A percentile compares a stretch with the other conserved stretches of the same genome.
Evolutionary conservation across 2,797 vertebrate genomes (phyloP).

Genomic region (Synanceia verrucosa): DNA sequence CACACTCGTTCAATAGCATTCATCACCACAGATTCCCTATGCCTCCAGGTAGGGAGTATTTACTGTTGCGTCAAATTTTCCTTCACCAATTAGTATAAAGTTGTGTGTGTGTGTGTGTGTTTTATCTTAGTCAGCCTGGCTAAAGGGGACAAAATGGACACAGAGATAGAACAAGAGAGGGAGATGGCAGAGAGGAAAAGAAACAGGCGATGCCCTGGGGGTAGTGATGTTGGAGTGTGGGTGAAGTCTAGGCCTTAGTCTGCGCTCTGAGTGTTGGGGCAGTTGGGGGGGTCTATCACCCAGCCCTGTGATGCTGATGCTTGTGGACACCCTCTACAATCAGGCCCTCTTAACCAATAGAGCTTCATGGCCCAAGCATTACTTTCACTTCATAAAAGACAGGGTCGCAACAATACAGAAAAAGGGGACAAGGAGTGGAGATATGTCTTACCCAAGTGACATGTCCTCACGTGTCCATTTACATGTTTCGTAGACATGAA

Average conservation of each 20-base stretch:
- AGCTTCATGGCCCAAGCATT: slow-evolving; percentile 72
- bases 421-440: slow-evolving; percentile 58
- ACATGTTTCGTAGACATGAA: slow-evolving; percentile 53
- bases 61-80: not conserved
- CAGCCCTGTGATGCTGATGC: slow-evolving; percentile 74
- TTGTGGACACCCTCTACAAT: slow-evolving; percentile 70
- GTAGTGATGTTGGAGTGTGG: slow-evolving; percentile 36
- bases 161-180: not conserved
- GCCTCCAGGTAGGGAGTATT: not conserved
- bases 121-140: not conserved
- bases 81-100: not conserved
- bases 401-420: slow-evolving; percentile 59
- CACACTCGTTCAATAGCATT: slow-evolving; percentile 14
- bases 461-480: slow-evolving; percentile 66
- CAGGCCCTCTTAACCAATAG: slow-evolving; percentile 56
- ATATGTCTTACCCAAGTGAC: slow-evolving; percentile 59
- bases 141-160: slow-evolving; percentile 20
- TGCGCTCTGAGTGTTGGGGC: slow-evolving; percentile 38
- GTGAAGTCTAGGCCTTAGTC: slow-evolving; percentile 44
- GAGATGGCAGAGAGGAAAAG: not conserved
- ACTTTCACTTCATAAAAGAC: slow-evolving; percentile 76
- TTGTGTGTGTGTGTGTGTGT: not conserved
- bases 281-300: slow-evolving; percentile 52
- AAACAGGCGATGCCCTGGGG: slow-evolving; percentile 40
- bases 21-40: not conserved